phyloP scores from a whole-genome alignment of 2,888 invertebrate genomes.

The Thyatira batis region DNA sequence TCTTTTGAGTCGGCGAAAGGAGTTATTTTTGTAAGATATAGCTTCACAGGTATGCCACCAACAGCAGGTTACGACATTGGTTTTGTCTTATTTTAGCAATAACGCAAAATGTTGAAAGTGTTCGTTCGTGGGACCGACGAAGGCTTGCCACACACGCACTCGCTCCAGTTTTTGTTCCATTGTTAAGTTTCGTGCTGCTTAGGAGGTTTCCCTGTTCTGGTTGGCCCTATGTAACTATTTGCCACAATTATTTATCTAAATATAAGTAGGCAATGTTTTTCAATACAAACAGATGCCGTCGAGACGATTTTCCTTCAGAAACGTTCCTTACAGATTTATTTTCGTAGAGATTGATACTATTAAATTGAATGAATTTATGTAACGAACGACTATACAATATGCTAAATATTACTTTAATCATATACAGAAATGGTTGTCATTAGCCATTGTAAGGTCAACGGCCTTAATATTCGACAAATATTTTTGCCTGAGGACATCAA shows the following conservation, averaged over 20 bases:
- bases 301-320: too few species aligned
- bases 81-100: conserved; percentile 39
- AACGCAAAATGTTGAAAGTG: conserved; percentile 55
- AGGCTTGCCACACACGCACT: conserved; percentile 48
- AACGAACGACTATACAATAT: too few species aligned
- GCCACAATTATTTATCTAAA: too few species aligned
- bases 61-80: conserved; percentile 37
- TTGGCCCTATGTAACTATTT: conserved; percentile 18
- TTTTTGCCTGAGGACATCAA: neutral
- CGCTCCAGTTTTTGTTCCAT: conserved; percentile 56
- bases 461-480: neutral
- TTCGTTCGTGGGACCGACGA: conserved; percentile 58
- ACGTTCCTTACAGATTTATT: too few species aligned
- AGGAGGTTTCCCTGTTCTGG: conserved; percentile 14
- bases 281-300: too few species aligned
- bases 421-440: conserved; percentile 1
- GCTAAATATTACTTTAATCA: too few species aligned
- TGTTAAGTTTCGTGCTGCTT: conserved; percentile 48
- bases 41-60: conserved; percentile 16
- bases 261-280: too few species aligned
- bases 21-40: neutral
- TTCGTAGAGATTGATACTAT: too few species aligned
- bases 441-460: neutral
- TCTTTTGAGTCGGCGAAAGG: neutral
- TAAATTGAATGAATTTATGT: too few species aligned